phyloP scores from a whole-genome alignment of 2,888 invertebrate genomes.

The Maniola hyperantus region DNA sequence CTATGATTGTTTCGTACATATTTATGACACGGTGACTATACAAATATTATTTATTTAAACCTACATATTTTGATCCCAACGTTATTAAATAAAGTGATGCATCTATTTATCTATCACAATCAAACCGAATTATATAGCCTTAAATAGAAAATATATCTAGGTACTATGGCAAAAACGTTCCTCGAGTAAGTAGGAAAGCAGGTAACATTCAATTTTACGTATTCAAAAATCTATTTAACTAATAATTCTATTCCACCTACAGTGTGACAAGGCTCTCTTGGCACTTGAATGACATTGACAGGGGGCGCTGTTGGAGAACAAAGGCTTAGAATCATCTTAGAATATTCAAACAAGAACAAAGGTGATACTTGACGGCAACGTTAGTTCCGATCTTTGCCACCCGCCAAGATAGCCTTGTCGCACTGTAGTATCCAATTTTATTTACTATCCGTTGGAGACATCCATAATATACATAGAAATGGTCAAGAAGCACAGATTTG shows the following conservation, averaged over 20 bases:
- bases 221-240: not conserved
- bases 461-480: not conserved
- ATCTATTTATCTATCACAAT: conserved; percentile 7
- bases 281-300: no score
- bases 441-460: not conserved
- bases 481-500: not conserved
- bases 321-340: no score
- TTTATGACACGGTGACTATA: not conserved
- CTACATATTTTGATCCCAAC: conserved; percentile 8
- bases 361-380: no score
- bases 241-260: not conserved
- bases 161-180: conserved; percentile 20
- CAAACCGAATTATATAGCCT: not conserved
- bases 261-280: no score
- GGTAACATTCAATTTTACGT: conserved; percentile 10
- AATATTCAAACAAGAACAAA: no score
- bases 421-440: no score
- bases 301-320: no score
- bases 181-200: not conserved
- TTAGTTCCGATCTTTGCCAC: no score
- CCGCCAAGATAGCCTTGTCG: no score
- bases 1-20: not conserved
- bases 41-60: not conserved
- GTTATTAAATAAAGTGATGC: conserved; percentile 8
- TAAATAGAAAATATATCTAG: not conserved